Evolutionary conservation across 2,888 invertebrate species (phyloP).

Genomic region (Rhopalosiphum nymphaeae): DNA sequence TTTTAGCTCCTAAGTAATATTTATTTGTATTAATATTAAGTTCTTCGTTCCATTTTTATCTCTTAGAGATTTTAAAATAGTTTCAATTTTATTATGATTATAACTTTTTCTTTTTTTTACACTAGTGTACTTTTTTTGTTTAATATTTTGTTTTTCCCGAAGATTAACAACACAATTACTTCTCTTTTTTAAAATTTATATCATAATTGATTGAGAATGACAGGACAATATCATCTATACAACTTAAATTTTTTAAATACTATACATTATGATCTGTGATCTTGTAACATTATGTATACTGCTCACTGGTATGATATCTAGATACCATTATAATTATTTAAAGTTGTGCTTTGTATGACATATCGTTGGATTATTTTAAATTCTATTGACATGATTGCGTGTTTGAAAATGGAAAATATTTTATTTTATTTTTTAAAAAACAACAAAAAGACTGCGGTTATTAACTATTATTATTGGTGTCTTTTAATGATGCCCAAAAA

Average conservation of each 20-base stretch:
- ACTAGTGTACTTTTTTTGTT: constrained; percentile 28
- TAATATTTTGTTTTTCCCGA: constrained; percentile 22
- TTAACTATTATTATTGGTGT: constrained; percentile 21
- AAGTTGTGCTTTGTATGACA: constrained; percentile 24
- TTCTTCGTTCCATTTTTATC: constrained; percentile 62
- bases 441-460: constrained; percentile 32
- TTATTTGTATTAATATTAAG: constrained; percentile 61
- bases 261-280: constrained; percentile 49
- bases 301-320: constrained; percentile 32
- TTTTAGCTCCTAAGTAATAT: constrained; percentile 43
- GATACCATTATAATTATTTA: constrained; percentile 38
- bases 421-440: constrained; percentile 27
- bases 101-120: constrained; percentile 41
- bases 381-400: background rate
- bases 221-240: constrained; percentile 29
- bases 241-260: constrained; percentile 33
- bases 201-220: constrained; percentile 9
- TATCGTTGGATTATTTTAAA: constrained; percentile 51
- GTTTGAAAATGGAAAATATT: background rate
- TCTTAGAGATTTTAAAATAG: constrained; percentile 34
- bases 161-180: constrained; percentile 35
- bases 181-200: background rate
- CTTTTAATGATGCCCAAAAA: background rate
- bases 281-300: constrained; percentile 52
- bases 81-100: constrained; percentile 32